These are phyloP conservation scores for Spisula solida DNA, from an alignment of 2,888 invertebrate species.

Conservation along the genomic window DNA sequence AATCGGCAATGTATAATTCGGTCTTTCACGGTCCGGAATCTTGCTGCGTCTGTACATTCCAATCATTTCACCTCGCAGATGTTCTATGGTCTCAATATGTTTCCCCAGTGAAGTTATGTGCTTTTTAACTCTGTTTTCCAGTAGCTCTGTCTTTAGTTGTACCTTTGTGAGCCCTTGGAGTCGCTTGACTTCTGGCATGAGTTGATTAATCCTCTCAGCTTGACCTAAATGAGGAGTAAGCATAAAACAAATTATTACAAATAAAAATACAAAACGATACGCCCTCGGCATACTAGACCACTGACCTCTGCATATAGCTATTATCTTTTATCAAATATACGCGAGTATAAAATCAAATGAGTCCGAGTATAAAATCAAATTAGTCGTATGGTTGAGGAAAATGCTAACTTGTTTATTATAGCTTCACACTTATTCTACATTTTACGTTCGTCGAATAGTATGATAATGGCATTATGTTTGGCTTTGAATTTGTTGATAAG, in stretches of 20 bases:
- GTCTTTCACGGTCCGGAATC: constrained; percentile 43
- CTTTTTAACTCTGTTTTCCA: not conserved
- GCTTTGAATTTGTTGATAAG: too few species aligned
- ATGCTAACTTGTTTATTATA: too few species aligned
- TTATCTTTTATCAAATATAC: too few species aligned
- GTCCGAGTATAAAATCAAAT: too few species aligned
- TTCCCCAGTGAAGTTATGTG: not conserved
- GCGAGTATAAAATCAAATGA: too few species aligned
- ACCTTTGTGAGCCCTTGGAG: not conserved
- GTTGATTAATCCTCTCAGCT: not conserved
- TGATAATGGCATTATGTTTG: not conserved
- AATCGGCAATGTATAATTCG: not conserved
- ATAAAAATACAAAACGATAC: too few species aligned
- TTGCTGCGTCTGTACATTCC: constrained; percentile 39
- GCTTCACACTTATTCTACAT: too few species aligned
- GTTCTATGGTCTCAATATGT: not conserved
- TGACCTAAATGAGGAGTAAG: not conserved
- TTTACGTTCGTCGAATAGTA: too few species aligned
- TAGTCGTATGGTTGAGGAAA: too few species aligned
- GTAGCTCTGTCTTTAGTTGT: not conserved
- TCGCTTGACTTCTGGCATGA: not conserved
- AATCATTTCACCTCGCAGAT: constrained; percentile 38
- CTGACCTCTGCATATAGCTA: too few species aligned
- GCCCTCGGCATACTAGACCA: too few species aligned
- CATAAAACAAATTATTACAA: not conserved